A percentile compares a stretch with the other conserved stretches of the same genome.
phyloP scores from a whole-genome alignment of 2,113 vertebrate genomes.

The Scopus umbretta region DNA sequence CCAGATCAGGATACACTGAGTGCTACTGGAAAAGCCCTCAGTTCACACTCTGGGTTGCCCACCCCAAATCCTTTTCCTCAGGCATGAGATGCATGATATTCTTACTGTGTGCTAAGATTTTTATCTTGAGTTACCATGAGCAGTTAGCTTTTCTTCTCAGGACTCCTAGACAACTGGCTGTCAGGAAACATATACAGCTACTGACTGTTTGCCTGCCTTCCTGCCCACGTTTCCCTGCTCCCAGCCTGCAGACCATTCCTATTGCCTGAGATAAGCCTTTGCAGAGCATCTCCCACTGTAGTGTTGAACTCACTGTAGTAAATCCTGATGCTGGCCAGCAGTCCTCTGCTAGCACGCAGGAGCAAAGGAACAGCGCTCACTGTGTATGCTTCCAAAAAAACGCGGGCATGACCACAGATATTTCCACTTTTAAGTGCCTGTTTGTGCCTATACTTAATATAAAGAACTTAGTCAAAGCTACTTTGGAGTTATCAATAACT shows the following conservation, averaged over 20 bases:
- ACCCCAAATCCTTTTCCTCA: neutral
- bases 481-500: neutral
- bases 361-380: accelerated
- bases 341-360: neutral
- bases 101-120: neutral
- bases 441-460: neutral
- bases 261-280: neutral
- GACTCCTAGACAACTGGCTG: neutral
- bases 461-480: neutral
- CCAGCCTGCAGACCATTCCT: neutral
- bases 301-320: neutral
- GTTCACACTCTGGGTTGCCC: accelerated
- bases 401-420: accelerated
- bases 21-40: neutral
- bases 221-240: accelerated
- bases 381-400: neutral
- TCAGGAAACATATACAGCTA: neutral
- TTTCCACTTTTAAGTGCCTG: neutral
- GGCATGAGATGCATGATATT: neutral
- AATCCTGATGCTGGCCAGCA: neutral
- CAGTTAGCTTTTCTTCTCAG: neutral
- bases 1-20: neutral
- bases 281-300: neutral
- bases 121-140: neutral
- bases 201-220: neutral